A percentile compares a stretch with the other conserved stretches of the same genome.
These are phyloP conservation scores for Stenichneumon culpator DNA, from an alignment of 2,888 invertebrate genomes.

Conservation along the genomic window DNA sequence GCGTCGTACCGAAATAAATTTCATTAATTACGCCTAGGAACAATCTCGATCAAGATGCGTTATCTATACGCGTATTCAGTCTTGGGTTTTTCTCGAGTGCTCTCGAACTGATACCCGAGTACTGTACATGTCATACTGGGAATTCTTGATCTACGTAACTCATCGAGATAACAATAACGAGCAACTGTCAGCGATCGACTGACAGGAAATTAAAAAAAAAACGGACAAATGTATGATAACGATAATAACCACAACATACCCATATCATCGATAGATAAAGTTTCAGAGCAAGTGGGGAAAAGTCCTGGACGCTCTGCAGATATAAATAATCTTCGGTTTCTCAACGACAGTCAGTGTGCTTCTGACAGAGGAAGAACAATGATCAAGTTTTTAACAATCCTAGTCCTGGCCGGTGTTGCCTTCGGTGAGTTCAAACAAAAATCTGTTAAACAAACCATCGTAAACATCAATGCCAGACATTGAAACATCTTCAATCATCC, in stretches of 20 bases:
- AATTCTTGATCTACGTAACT: slow-evolving; percentile 1
- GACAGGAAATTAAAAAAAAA: slow-evolving; percentile 4
- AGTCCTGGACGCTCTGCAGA: background rate
- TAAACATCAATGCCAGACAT: background rate
- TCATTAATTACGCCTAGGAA: background rate
- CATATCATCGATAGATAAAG: slow-evolving; percentile 51
- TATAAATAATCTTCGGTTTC: slow-evolving; percentile 31
- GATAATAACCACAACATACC: slow-evolving; percentile 6
- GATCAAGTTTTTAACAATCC: slow-evolving; percentile 58
- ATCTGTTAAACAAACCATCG: background rate
- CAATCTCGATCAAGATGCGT: background rate
- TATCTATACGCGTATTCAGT: background rate
- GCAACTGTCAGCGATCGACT: slow-evolving; percentile 36
- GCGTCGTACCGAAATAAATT: background rate
- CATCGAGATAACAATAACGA: slow-evolving; percentile 18
- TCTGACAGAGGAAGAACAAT: slow-evolving; percentile 61
- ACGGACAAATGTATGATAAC: background rate
- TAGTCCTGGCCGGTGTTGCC: slow-evolving; percentile 41
- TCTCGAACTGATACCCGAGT: background rate
- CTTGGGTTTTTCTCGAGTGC: slow-evolving; percentile 17
- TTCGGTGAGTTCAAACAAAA: slow-evolving; percentile 45
- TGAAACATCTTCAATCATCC: background rate
- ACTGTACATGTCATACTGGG: background rate
- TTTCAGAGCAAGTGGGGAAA: background rate
- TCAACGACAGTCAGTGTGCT: slow-evolving; percentile 37